These are phyloP conservation scores for Raillietiella orientalis DNA, from an alignment of 2,888 invertebrate genomes.

Conservation along the genomic window DNA sequence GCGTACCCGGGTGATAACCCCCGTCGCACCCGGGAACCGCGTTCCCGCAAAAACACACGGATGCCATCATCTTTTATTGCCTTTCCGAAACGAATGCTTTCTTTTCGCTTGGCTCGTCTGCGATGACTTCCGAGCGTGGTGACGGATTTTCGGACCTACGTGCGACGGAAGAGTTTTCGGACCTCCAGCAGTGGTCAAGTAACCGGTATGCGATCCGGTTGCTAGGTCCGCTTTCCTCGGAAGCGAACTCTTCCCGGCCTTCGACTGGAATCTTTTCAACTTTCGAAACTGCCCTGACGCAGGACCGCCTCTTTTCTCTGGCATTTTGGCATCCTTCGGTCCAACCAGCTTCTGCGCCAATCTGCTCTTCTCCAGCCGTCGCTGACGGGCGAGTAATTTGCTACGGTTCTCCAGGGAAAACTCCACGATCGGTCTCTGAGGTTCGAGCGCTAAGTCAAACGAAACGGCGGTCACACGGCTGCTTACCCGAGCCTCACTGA, in stretches of 20 bases:
- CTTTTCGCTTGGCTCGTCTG: constrained; percentile 3
- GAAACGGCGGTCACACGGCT: neutral
- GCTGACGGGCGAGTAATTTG: constrained; percentile 41
- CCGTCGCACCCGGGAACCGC: no score
- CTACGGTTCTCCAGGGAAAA: constrained; percentile 71
- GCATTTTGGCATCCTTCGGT: neutral
- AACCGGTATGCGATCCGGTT: no score
- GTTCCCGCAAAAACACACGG: no score
- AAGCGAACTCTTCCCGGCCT: no score
- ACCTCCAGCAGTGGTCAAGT: neutral
- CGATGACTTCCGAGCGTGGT: constrained; percentile 3
- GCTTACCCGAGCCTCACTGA: constrained; percentile 13
- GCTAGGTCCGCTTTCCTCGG: no score
- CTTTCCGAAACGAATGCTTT: no score
- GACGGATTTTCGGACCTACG: constrained; percentile 5
- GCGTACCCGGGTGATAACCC: no score
- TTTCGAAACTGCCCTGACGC: no score
- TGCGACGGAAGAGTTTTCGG: constrained; percentile 5
- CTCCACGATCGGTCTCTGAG: constrained; percentile 57
- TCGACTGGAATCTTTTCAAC: no score
- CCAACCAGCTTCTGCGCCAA: constrained; percentile 8
- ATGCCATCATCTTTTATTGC: no score
- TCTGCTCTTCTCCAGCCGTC: constrained; percentile 35
- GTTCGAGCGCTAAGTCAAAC: constrained; percentile 6
- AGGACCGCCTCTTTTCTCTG: no score